Base-by-base conservation (phyloP, 1,140 invertebrate genomes). In the Aphaenogaster floridana region DNA sequence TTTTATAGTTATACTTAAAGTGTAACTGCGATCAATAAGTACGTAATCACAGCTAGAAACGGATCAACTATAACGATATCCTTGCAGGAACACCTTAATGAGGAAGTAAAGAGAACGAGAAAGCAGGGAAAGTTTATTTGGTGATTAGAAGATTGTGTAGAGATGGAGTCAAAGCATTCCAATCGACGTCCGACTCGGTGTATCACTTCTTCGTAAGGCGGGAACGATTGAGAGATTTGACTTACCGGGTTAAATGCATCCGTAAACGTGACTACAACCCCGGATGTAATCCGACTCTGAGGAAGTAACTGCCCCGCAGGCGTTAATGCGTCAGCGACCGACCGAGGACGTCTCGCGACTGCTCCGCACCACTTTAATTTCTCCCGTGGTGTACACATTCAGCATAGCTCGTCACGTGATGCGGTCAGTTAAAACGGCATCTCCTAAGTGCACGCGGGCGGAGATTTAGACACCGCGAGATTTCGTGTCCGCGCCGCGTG, bases 301-400 rank as follows among this genome's bases (percentile, higher is more conserved):
- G 50, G 76, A 71, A 71, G 52, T 45, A 50, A 86, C 42, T 79
- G 69, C 76, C 74, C 76, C 88, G 54, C 48, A 88, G 28, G 83
- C 72, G 78, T 34, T 86, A 88, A 84, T 85, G 88, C 78, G 83
- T 77, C 88, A 81, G 69, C 85, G 78, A 77, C 86, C 81, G 90
- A 90, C 83, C 81, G 92, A 90, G 85, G 88, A 86, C 89, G 88
- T 89, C 89, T 88, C 90, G 88, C 91, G 87, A 92, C 91, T 92
- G 91, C 48, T 83, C 87, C 48, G 74, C 77, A 86, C 79, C 84
- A 91, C 86, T 91, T 91, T 88, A 92, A 90, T 92, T 91, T 90
- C 88, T 86, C 84, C 86, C 89, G 78, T 72, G 91, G 80, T 83
- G 17, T 72, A 90, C 74, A 83, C 76, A 74, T 72, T 69, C 74